Percentiles rank a stretch among this genome's conserved stretches.
These are phyloP conservation scores for Phaethornis superciliosus DNA, from an alignment of 2,113 vertebrate genomes.

Conservation along the genomic window DNA sequence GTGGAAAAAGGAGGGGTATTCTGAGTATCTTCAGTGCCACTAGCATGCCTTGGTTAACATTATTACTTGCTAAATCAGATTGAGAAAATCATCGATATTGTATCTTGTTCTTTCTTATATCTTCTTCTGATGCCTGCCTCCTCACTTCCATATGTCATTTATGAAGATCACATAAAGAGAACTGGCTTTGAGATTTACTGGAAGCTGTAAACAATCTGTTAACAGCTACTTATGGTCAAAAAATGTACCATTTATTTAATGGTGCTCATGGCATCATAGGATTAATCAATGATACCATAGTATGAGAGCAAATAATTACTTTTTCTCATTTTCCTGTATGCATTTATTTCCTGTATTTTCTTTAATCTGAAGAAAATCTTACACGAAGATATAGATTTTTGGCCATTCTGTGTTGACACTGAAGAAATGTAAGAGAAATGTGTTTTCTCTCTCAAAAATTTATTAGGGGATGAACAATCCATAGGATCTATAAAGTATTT, in stretches of 20 bases:
- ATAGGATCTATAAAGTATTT: background rate
- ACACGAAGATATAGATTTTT: background rate
- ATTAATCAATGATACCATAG: background rate
- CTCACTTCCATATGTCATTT: background rate
- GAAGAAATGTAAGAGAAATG: background rate
- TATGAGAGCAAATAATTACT: background rate
- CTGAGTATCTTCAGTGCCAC: background rate
- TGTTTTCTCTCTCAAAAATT: background rate
- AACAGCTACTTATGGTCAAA: background rate
- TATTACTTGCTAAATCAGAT: background rate
- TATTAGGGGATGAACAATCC: background rate
- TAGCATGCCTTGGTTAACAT: background rate
- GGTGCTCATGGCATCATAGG: background rate
- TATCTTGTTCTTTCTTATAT: background rate
- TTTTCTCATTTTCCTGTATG: background rate
- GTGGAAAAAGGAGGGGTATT: background rate
- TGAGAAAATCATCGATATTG: background rate
- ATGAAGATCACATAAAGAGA: background rate
- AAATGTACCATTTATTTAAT: background rate
- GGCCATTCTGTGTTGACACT: background rate
- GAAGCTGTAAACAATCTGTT: background rate
- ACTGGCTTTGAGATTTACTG: background rate
- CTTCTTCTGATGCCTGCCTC: background rate
- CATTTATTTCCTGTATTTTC: background rate
- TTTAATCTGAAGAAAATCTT: background rate